A percentile compares a stretch with the other conserved stretches of the same genome.
Evolutionary conservation across 2,888 invertebrate genomes (phyloP).

Genomic region (Bimastos eiseni): DNA sequence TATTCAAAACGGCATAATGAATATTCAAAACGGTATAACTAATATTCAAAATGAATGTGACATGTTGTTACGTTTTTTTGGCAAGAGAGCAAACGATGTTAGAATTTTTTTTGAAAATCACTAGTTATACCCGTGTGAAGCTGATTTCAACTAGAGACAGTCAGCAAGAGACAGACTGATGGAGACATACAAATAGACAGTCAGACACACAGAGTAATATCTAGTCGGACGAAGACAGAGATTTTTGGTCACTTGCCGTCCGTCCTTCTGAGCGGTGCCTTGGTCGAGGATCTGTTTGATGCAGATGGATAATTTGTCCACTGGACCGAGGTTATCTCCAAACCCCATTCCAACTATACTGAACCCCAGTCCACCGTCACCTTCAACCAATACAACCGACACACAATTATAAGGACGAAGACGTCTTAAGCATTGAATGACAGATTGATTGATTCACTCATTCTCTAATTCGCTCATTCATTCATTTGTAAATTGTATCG

Average conservation of each 20-base stretch:
- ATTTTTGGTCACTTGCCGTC: neutral
- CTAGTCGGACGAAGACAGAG: too few relatives aligned
- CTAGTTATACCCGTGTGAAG: too few relatives aligned
- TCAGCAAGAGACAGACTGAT: neutral
- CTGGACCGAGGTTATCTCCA: constrained; percentile 16
- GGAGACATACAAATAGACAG: neutral
- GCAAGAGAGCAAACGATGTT: too few relatives aligned
- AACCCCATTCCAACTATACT: neutral
- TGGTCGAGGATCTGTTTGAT: neutral
- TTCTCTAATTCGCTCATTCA: neutral
- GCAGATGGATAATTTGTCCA: neutral
- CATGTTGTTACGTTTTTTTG: too few relatives aligned
- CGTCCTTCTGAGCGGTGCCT: neutral
- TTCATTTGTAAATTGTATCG: too few relatives aligned
- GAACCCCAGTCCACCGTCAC: neutral
- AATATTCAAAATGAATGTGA: too few relatives aligned
- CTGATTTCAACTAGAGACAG: neutral
- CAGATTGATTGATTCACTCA: neutral
- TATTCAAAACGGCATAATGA: too few relatives aligned
- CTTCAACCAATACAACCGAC: neutral
- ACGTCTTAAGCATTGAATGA: too few relatives aligned
- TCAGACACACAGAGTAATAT: neutral
- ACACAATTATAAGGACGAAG: neutral
- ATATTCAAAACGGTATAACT: too few relatives aligned
- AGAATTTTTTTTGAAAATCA: too few relatives aligned